These are phyloP conservation scores for Glossophaga mutica DNA, from an alignment of 2,797 vertebrate species.

Conservation along the genomic window DNA sequence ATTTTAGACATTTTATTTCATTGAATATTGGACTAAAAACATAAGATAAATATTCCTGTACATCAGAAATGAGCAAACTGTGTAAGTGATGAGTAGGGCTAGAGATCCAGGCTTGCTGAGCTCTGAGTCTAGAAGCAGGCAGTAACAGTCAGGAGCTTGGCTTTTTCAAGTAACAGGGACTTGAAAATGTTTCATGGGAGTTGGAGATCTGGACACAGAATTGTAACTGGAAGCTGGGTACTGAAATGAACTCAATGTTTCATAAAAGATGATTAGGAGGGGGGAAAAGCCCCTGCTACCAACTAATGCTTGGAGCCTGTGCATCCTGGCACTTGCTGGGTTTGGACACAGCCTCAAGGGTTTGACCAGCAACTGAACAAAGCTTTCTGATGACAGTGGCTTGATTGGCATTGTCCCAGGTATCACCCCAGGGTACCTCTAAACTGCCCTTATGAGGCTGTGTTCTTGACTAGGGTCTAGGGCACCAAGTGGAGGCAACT, in stretches of 20 bases:
- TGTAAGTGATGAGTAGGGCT: background rate
- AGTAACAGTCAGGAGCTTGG: background rate
- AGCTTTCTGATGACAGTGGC: background rate
- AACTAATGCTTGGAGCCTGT: background rate
- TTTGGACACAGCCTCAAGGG: background rate
- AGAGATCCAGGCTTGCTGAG: background rate
- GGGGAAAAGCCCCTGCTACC: background rate
- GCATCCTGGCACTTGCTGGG: background rate
- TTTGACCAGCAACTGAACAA: background rate
- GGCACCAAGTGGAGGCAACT: background rate
- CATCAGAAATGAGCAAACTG: background rate
- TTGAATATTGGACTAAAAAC: background rate
- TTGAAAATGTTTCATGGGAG: background rate
- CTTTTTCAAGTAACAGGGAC: background rate
- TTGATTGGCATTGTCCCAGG: background rate
- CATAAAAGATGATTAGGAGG: background rate
- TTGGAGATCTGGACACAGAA: background rate
- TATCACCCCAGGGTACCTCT: background rate
- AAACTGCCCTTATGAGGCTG: background rate
- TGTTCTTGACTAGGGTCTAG: background rate
- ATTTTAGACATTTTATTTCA: constrained; percentile 1
- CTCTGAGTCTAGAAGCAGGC: background rate
- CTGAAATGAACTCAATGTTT: background rate
- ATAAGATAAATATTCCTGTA: background rate
- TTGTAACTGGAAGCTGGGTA: background rate